These are phyloP conservation scores for Willisornis vidua DNA, from an alignment of 2,113 vertebrate genomes.

Conservation along the genomic window DNA sequence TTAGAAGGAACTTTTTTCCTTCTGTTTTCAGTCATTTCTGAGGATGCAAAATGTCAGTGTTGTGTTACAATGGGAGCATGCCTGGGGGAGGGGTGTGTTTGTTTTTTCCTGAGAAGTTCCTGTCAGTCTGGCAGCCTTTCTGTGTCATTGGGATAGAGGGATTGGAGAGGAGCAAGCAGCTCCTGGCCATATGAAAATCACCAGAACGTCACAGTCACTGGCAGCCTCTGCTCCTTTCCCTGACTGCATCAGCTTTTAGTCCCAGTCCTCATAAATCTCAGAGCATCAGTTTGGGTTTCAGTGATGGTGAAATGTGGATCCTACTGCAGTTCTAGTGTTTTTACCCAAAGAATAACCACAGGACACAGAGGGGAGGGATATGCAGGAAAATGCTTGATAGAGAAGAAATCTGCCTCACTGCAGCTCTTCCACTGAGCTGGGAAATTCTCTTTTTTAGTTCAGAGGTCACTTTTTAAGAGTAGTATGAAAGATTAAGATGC, in stretches of 20 bases:
- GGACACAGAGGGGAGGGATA: neutral
- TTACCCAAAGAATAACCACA: conserved; percentile 11
- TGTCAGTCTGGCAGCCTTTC: neutral
- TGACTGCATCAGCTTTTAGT: neutral
- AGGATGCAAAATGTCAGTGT: neutral
- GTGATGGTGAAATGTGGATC: neutral
- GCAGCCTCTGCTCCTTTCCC: neutral
- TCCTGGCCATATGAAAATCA: neutral
- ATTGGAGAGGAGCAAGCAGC: neutral
- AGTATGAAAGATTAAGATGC: neutral
- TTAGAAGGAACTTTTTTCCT: neutral
- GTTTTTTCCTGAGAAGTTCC: neutral
- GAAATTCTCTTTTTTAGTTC: neutral
- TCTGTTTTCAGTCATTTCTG: neutral
- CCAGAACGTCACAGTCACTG: neutral
- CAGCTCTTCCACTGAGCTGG: neutral
- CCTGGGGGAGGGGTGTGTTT: neutral
- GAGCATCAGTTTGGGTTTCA: neutral
- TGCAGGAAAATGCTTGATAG: neutral
- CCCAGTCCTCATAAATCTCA: conserved; percentile 2
- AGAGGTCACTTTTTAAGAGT: neutral
- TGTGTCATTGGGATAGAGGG: neutral
- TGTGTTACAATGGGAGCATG: neutral
- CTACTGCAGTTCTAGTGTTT: conserved; percentile 6
- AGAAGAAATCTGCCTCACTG: neutral